Evolutionary conservation across 92 coral and sea anemone genomes (phyloP).

Genomic region (Porites divaricata): DNA sequence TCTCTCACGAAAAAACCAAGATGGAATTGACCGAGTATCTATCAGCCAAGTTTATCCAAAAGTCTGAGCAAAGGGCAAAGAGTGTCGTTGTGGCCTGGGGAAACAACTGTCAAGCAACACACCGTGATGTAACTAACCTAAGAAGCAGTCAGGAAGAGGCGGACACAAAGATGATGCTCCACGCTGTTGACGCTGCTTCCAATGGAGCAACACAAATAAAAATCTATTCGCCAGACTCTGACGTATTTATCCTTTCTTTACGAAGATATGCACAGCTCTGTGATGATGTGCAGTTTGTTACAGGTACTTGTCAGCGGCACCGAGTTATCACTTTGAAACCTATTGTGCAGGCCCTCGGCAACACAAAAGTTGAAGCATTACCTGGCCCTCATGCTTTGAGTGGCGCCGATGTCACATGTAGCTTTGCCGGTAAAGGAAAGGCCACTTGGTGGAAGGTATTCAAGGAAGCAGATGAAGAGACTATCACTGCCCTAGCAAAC

Average conservation of each 20-base stretch:
- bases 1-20: conserved; percentile 49
- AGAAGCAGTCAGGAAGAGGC: background rate
- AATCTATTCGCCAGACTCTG: conserved; percentile 42
- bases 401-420: conserved; percentile 42
- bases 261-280: too few species aligned
- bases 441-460: conserved; percentile 49
- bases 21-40: conserved; percentile 42
- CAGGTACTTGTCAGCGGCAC: conserved; percentile 12
- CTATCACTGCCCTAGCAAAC: conserved; percentile 37
- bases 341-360: background rate
- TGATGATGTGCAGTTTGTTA: background rate
- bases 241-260: conserved; percentile 40
- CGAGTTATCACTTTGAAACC: background rate
- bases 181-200: conserved; percentile 24
- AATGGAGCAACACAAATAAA: conserved; percentile 35
- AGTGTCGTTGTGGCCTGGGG: too few species aligned
- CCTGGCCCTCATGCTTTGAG: conserved; percentile 18
- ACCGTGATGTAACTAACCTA: background rate
- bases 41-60: conserved; percentile 9
- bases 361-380: background rate
- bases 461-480: background rate
- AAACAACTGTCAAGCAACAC: background rate
- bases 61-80: background rate
- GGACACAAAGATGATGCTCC: background rate
- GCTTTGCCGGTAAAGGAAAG: conserved; percentile 45